These are phyloP conservation scores for Magallana angulata DNA, from an alignment of 1,140 invertebrate species.

Conservation along the genomic window DNA sequence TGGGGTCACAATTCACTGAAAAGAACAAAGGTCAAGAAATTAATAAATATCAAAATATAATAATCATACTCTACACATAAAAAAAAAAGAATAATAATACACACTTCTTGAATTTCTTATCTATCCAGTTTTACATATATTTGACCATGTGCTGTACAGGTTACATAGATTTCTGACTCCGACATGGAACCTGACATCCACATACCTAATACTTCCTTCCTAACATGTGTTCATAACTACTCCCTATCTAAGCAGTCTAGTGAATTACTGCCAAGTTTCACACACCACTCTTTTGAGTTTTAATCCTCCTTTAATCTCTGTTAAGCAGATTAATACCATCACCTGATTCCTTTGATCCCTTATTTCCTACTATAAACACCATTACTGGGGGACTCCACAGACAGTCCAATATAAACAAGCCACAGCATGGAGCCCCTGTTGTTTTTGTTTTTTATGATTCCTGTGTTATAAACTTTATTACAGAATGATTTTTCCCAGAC, in stretches of 20 bases:
- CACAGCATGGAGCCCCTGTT: background rate
- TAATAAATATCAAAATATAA: background rate
- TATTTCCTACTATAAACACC: slow-evolving; percentile 29
- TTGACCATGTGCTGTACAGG: no score
- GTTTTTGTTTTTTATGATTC: background rate
- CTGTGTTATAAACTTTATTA: slow-evolving; percentile 3
- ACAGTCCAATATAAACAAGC: background rate
- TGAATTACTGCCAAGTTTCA: background rate
- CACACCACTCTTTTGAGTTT: background rate
- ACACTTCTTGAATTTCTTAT: no score
- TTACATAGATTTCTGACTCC: no score
- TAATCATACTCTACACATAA: background rate
- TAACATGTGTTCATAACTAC: background rate
- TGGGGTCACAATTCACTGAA: slow-evolving; percentile 75
- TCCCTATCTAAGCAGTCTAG: background rate
- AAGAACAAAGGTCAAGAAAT: background rate
- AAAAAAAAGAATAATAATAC: no score
- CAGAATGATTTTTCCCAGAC: background rate
- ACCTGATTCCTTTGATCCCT: slow-evolving; percentile 18
- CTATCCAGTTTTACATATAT: no score
- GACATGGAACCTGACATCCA: no score
- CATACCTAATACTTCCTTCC: background rate
- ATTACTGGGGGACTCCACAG: background rate
- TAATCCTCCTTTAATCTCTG: slow-evolving; percentile 23
- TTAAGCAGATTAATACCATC: background rate